A percentile compares a stretch with the other conserved stretches of the same genome.
phyloP scores from a whole-genome alignment of 2,797 vertebrate species.

The Hipposideros larvatus region DNA sequence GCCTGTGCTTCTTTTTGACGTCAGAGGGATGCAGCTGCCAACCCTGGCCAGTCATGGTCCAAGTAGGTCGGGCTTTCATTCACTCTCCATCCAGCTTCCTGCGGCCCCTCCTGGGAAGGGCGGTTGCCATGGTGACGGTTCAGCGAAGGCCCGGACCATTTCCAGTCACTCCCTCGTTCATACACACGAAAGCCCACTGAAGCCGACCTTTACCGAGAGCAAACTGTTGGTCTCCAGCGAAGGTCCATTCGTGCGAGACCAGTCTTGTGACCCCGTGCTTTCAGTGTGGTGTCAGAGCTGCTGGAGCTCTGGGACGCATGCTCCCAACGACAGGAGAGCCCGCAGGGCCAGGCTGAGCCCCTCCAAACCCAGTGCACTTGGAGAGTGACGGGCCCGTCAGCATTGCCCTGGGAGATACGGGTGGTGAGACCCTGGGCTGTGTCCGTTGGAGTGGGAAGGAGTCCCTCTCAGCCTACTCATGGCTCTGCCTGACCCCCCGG shows the following conservation, averaged over 20 bases:
- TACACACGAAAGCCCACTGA: not conserved
- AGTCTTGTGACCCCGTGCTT: not conserved
- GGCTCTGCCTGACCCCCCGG: not conserved
- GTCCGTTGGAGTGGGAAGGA: accelerated
- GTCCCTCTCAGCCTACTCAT: not conserved
- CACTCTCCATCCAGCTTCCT: accelerated
- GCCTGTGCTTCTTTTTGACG: not conserved
- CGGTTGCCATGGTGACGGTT: not conserved
- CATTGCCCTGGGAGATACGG: not conserved
- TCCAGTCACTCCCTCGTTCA: not conserved
- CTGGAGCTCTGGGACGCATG: not conserved
- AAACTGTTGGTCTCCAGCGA: accelerated
- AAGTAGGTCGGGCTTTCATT: accelerated
- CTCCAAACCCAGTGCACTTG: no score
- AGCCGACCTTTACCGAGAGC: not conserved
- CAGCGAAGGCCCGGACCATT: not conserved
- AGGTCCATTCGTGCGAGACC: not conserved
- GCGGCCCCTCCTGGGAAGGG: not conserved
- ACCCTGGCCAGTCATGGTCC: not conserved
- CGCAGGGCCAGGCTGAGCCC: not conserved
- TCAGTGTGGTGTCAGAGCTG: not conserved
- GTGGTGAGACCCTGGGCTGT: not conserved
- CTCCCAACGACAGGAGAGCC: not conserved
- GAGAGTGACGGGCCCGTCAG: accelerated
- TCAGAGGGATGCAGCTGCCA: not conserved